Evolutionary conservation across 2,113 vertebrate genomes (phyloP).

Genomic region (Cryptotis parvus): DNA sequence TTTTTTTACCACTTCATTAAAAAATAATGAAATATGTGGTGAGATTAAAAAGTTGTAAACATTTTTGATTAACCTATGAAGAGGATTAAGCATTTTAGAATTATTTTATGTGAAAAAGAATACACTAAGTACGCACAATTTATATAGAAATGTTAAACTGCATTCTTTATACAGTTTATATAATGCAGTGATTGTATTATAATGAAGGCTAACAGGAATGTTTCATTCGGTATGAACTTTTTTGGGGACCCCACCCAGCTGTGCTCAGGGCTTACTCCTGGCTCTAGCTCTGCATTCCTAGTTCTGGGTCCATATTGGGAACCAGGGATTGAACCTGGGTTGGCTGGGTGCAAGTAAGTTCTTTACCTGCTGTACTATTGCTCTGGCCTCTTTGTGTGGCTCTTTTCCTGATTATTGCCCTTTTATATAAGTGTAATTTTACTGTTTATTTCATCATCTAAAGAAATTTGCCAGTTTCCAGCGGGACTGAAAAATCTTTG

Average conservation of each 20-base stretch:
- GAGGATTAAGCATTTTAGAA: conserved; percentile 25
- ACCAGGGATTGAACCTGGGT: too few species aligned
- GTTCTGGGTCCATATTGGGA: too few species aligned
- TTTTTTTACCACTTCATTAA: conserved; percentile 1
- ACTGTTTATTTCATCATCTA: too few species aligned
- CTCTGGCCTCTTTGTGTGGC: too few species aligned
- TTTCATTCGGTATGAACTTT: conserved; percentile 10
- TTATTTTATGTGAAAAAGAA: conserved; percentile 43
- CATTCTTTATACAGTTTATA: not conserved
- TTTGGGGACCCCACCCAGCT: too few species aligned
- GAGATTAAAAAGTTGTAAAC: not conserved
- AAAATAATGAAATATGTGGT: conserved; percentile 45
- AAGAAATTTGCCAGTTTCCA: too few species aligned
- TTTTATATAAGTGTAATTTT: too few species aligned
- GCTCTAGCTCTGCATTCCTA: too few species aligned
- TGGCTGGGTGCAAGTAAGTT: too few species aligned
- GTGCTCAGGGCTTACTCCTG: not conserved
- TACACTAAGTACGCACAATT: conserved; percentile 1
- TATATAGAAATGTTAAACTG: conserved; percentile 40
- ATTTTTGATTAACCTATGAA: not conserved
- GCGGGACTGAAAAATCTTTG: too few species aligned
- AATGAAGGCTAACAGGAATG: not conserved
- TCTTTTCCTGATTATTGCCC: too few species aligned
- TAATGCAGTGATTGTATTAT: not conserved
- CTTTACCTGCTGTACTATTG: too few species aligned